phyloP scores from a whole-genome alignment of 2,888 invertebrate species.

The Punctoribates punctum region DNA sequence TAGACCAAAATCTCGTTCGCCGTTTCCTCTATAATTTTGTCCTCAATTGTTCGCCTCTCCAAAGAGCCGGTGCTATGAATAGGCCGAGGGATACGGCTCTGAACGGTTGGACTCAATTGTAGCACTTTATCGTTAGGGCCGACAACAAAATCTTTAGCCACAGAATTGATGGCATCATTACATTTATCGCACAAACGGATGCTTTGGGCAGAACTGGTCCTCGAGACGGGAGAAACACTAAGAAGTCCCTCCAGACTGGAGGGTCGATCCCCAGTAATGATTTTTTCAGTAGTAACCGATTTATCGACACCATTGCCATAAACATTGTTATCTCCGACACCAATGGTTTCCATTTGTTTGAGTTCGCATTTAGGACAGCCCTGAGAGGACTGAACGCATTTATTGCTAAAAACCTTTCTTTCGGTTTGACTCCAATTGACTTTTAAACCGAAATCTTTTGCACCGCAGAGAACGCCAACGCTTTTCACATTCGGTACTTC shows the following conservation, averaged over 20 bases:
- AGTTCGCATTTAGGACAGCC: constrained; percentile 44
- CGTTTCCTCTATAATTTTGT: constrained; percentile 41
- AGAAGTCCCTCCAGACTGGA: background rate
- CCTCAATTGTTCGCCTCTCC: constrained; percentile 22
- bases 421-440: constrained; percentile 38
- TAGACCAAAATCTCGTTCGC: constrained; percentile 41
- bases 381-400: constrained; percentile 8
- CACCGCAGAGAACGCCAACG: background rate
- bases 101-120: constrained; percentile 28
- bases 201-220: constrained; percentile 34
- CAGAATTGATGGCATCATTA: constrained; percentile 59
- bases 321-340: constrained; percentile 59
- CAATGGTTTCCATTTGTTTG: constrained; percentile 58
- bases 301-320: background rate
- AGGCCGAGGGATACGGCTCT: constrained; percentile 35
- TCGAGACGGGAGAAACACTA: constrained; percentile 30
- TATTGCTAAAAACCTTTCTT: background rate
- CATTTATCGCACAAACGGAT: constrained; percentile 61
- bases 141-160: constrained; percentile 55
- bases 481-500: background rate
- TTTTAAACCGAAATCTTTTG: constrained; percentile 18
- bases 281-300: background rate
- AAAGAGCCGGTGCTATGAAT: constrained; percentile 28
- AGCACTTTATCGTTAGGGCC: constrained; percentile 42
- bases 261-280: background rate